phyloP scores from a whole-genome alignment of 2,113 vertebrate genomes.

The Clarias magur region DNA sequence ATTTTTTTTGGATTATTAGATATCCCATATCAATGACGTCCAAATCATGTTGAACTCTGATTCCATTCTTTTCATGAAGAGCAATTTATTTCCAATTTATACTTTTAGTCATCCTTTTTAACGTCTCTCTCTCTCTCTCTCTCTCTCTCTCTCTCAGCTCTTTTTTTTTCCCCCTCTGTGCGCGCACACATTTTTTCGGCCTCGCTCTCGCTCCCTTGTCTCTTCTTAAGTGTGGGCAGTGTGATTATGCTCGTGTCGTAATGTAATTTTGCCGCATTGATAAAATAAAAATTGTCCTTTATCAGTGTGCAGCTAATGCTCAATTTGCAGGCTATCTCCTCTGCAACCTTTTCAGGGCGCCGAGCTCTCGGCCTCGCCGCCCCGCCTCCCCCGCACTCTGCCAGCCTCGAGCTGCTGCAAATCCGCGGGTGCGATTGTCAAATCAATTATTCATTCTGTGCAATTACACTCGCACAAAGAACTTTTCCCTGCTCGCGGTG shows the following conservation, averaged over 20 bases:
- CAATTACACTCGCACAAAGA: constrained; percentile 99
- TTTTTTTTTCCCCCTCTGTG: neutral
- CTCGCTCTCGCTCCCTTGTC: constrained; percentile 44
- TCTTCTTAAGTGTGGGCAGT: constrained; percentile 90
- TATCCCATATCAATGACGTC: constrained; percentile 91
- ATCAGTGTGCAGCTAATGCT: constrained; percentile 99
- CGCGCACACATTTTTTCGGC: constrained; percentile 48
- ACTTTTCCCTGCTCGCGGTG: constrained; percentile 99
- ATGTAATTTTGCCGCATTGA: constrained; percentile 99
- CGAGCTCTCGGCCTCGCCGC: constrained; percentile 87
- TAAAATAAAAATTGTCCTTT: constrained; percentile 99
- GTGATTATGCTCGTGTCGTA: constrained; percentile 98
- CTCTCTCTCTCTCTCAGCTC: constrained; percentile 1
- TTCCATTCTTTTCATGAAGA: constrained; percentile 88
- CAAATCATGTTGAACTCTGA: constrained; percentile 92
- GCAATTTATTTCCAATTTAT: constrained; percentile 84
- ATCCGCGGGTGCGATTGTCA: constrained; percentile 99
- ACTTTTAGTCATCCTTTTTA: constrained; percentile 68
- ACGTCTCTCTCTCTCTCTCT: constrained; percentile 27
- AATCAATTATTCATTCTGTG: constrained; percentile 99
- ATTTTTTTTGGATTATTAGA: constrained; percentile 80
- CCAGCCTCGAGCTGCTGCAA: constrained; percentile 93
- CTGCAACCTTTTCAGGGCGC: constrained; percentile 92
- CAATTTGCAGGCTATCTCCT: constrained; percentile 97
- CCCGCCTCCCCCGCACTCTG: constrained; percentile 73